Evolutionary conservation across 2,888 invertebrate species (phyloP).

Genomic region (Acleris literana): DNA sequence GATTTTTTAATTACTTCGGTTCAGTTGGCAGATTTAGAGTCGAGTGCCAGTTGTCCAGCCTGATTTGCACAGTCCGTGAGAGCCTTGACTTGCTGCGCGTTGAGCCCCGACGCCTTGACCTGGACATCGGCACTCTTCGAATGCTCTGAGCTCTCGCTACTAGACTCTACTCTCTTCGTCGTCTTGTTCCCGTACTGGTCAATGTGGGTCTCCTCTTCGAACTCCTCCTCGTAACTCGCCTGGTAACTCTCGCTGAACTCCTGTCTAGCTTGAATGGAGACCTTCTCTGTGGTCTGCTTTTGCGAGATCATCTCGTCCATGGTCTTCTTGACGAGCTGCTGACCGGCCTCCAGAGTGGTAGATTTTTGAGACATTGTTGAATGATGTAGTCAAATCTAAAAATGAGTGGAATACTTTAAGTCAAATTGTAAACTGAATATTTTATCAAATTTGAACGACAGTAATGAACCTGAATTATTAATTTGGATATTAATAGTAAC

Average conservation of each 20-base stretch:
- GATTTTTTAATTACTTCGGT: constrained; percentile 61
- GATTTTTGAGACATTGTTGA: constrained; percentile 69
- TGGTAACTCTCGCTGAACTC: constrained; percentile 77
- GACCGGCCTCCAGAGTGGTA: constrained; percentile 68
- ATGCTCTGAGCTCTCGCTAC: constrained; percentile 79
- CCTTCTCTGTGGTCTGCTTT: constrained; percentile 68
- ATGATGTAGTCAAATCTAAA: constrained; percentile 30
- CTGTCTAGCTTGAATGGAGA: constrained; percentile 77
- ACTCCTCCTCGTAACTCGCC: constrained; percentile 79
- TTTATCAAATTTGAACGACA: not conserved
- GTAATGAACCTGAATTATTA: not conserved
- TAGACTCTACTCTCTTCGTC: constrained; percentile 74
- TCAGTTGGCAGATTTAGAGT: constrained; percentile 76
- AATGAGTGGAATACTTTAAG: constrained; percentile 12
- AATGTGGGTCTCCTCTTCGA: constrained; percentile 77
- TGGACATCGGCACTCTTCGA: constrained; percentile 77
- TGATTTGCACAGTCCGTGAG: constrained; percentile 78
- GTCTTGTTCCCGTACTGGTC: constrained; percentile 75
- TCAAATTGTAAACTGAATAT: constrained; percentile 3
- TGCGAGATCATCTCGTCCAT: constrained; percentile 77
- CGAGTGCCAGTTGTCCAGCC: constrained; percentile 78
- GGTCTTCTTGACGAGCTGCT: constrained; percentile 75
- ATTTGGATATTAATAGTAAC: not conserved
- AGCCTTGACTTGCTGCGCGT: constrained; percentile 75
- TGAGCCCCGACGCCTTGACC: constrained; percentile 77